phyloP scores from a whole-genome alignment of 1,140 invertebrate species.

The Polypedilum vanderplanki region DNA sequence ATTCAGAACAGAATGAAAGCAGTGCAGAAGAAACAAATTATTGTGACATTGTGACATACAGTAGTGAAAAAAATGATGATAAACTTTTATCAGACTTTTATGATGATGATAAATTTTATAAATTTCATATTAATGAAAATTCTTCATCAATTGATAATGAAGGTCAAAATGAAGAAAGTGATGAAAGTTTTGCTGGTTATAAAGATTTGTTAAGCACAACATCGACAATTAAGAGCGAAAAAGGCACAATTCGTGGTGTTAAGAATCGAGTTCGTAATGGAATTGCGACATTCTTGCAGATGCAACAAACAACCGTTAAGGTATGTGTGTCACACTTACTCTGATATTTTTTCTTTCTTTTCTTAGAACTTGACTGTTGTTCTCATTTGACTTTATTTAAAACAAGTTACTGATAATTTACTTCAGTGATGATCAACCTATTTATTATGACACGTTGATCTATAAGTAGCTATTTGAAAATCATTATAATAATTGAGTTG shows the following conservation, averaged over 20 bases:
- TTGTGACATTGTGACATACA: conserved; percentile 49
- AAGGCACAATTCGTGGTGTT: conserved; percentile 85
- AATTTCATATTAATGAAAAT: conserved; percentile 71
- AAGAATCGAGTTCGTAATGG: conserved; percentile 89
- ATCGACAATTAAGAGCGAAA: conserved; percentile 77
- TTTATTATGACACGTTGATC: no score
- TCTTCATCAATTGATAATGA: conserved; percentile 39
- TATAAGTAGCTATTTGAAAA: no score
- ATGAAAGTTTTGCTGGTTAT: conserved; percentile 70
- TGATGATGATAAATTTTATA: conserved; percentile 68
- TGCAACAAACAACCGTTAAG: conserved; percentile 62
- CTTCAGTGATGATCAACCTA: no score
- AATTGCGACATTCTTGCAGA: conserved; percentile 85
- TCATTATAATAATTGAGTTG: no score
- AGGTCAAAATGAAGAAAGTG: conserved; percentile 35
- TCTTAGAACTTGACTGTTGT: no score
- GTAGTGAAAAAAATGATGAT: conserved; percentile 44
- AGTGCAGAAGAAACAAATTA: conserved; percentile 47
- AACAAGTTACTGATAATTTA: no score
- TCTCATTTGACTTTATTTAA: no score
- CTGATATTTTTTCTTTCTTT: no score
- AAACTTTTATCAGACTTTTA: conserved; percentile 49
- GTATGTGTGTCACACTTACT: conserved; percentile 45
- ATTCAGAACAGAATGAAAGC: conserved; percentile 45
- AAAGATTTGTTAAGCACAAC: conserved; percentile 65